Percentiles rank a stretch among this genome's conserved stretches.
Conservation (phyloP, 2,888 invertebrate genomes). For the Drosophila suboccidentalis region DNA sequence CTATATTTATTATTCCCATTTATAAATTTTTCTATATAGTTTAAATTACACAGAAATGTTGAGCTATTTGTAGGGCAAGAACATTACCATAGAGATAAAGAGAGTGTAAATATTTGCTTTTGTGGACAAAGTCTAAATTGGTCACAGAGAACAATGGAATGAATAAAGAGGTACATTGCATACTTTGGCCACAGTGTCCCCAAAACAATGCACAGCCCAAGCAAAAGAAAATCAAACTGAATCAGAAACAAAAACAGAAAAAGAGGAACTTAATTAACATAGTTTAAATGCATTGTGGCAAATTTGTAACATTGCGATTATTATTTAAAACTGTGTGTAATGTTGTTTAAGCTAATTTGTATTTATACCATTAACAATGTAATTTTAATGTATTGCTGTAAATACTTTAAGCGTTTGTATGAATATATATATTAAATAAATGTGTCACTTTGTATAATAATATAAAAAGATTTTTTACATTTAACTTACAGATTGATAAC, state of each 20-base stretch:
- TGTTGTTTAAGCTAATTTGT: slow-evolving; percentile 32
- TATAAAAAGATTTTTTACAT: not conserved
- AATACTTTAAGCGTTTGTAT: not conserved
- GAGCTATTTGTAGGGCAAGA: not conserved
- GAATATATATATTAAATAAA: slow-evolving; percentile 39
- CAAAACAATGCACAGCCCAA: slow-evolving; percentile 14
- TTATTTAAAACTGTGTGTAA: slow-evolving; percentile 33
- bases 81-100: not conserved
- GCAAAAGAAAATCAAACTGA: slow-evolving; percentile 18
- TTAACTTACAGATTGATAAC: not conserved
- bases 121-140: slow-evolving; percentile 3
- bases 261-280: slow-evolving; percentile 57
- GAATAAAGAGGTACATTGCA: slow-evolving; percentile 9
- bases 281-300: slow-evolving; percentile 53
- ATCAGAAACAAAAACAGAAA: slow-evolving; percentile 16
- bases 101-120: slow-evolving; percentile 7
- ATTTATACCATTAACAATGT: slow-evolving; percentile 16
- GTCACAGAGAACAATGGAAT: slow-evolving; percentile 41
- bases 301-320: slow-evolving; percentile 30
- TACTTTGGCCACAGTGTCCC: slow-evolving; percentile 20
- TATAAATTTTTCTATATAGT: slow-evolving; percentile 58
- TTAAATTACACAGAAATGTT: not conserved
- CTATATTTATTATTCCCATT: not conserved
- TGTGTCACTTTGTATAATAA: slow-evolving; percentile 25
- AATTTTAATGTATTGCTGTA: slow-evolving; percentile 12